A percentile compares a stretch with the other conserved stretches of the same genome.
phyloP scores from a whole-genome alignment of 2,888 invertebrate genomes.

The Machimus rusticus region DNA sequence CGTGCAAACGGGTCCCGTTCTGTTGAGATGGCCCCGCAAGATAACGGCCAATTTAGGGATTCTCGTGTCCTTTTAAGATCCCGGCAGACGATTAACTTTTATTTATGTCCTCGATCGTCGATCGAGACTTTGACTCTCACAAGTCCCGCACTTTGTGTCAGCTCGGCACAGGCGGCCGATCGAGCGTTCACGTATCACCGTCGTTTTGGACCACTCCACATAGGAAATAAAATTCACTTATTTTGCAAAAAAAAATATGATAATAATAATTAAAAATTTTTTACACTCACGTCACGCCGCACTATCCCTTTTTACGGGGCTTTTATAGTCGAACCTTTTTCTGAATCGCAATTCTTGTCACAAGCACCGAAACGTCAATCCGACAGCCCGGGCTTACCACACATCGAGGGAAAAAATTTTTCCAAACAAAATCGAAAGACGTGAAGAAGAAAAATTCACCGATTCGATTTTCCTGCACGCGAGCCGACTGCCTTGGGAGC shows the following conservation, averaged over 20 bases:
- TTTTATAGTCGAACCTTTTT: neutral
- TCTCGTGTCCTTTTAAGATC: constrained; percentile 51
- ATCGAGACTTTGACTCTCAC: neutral
- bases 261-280: neutral
- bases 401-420: neutral
- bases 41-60: constrained; percentile 52
- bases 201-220: neutral
- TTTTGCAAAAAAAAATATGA: neutral
- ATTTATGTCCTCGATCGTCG: constrained; percentile 37
- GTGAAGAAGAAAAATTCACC: constrained; percentile 1
- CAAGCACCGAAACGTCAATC: constrained; percentile 23
- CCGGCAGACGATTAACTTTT: constrained; percentile 49
- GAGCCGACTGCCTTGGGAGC: constrained; percentile 26
- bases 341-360: neutral
- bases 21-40: constrained; percentile 44
- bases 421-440: neutral
- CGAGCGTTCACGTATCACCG: neutral
- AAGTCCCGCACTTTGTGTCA: neutral
- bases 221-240: neutral
- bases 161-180: neutral
- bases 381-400: constrained; percentile 2
- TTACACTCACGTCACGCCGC: neutral
- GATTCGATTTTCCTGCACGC: neutral
- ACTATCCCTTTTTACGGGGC: neutral
- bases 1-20: neutral